A percentile compares a stretch with the other conserved stretches of the same genome.
Conservation (phyloP, 2,888 invertebrate species). For the Platycnemis pennipes region DNA sequence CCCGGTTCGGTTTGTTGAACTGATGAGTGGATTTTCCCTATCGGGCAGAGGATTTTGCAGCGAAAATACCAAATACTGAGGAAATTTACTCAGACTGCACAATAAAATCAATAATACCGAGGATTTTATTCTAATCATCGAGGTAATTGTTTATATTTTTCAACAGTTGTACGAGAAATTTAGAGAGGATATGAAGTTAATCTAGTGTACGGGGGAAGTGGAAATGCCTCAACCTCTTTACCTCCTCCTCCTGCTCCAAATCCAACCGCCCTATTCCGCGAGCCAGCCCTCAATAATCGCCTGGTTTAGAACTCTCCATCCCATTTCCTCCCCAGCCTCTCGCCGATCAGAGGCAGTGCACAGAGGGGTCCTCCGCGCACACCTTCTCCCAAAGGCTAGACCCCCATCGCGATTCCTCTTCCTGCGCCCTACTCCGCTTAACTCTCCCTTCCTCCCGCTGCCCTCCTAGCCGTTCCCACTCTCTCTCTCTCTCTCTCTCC, state of each 20-base stretch:
- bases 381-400: not conserved
- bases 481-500: not conserved
- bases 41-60: too few species aligned
- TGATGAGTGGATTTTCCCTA: too few species aligned
- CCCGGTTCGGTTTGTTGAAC: too few species aligned
- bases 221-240: too few species aligned
- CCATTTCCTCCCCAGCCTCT: not conserved
- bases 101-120: too few species aligned
- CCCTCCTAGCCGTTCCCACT: not conserved
- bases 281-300: not conserved
- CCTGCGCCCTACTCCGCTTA: not conserved
- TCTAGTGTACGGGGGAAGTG: not conserved
- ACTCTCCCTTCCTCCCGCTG: not conserved
- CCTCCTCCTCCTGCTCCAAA: too few species aligned
- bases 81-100: too few species aligned
- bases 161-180: not conserved
- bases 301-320: slow-evolving; percentile 1
- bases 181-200: not conserved
- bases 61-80: too few species aligned
- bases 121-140: not conserved
- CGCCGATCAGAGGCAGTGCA: not conserved
- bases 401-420: not conserved
- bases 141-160: not conserved
- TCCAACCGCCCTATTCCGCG: not conserved
- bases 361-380: not conserved